A percentile compares a stretch with the other conserved stretches of the same genome.
Conservation (phyloP, 2,797 vertebrate genomes). For the Dromococcyx pavoninus region DNA sequence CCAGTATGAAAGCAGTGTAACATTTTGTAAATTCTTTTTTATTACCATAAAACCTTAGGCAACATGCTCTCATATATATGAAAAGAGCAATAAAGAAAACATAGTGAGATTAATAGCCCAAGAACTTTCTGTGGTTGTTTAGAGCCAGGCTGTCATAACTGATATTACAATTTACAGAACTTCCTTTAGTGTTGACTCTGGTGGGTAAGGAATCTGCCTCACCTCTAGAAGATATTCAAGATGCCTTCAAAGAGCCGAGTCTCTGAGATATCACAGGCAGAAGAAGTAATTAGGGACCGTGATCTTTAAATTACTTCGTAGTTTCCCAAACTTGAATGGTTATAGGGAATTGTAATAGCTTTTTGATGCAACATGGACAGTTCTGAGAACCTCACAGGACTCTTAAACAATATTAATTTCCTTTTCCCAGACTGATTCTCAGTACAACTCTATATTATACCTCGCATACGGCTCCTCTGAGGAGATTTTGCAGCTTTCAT, state of each 20-base stretch:
- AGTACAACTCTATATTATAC: neutral
- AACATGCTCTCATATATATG: neutral
- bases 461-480: neutral
- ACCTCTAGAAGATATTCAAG: accelerated
- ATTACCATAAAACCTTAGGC: neutral
- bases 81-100: neutral
- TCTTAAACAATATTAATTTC: neutral
- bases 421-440: neutral
- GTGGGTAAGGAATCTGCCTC: neutral
- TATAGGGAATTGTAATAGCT: accelerated
- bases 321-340: neutral
- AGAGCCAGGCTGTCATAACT: neutral
- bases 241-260: neutral
- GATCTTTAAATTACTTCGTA: neutral
- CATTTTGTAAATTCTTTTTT: neutral
- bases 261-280: neutral
- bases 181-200: neutral
- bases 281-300: neutral
- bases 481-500: neutral
- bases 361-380: neutral
- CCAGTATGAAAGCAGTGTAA: neutral
- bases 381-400: neutral
- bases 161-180: neutral
- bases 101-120: neutral
- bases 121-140: neutral